Evolutionary conservation across 2,888 invertebrate species (phyloP), one percentile per base, ranked within the genome.

Genomic region (Sisyra nigra): DNA sequence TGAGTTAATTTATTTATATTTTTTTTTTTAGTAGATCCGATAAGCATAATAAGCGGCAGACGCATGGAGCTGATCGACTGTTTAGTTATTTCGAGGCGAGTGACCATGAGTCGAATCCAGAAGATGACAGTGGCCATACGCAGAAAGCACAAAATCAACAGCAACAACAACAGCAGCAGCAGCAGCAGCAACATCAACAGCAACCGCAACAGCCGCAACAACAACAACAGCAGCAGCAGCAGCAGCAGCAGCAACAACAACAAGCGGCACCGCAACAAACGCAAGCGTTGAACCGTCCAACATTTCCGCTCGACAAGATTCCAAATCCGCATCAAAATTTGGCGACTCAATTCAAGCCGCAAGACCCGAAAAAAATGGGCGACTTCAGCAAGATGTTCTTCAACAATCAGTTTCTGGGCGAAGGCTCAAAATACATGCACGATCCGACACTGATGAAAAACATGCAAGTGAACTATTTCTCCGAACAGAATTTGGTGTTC

Each of bases 81-180:
- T 80, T 80, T 65, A 79, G 73, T 55, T 81, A 75, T 68, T 70
- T 78, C 68, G 81, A 76, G 64, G 81, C 80, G 48, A 74, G 71
- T 51, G 80, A 80, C 65, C 43, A 43, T 31, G 77, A 77, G 52
- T 78, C 78, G 44, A 78, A 74, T 57, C 69, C 69, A 15, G 64
- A 65, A 55, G 67, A 68, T 55, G 64, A 65, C 46, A 55, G 55
- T 24, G 50, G 56, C 42, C 48, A 50, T 40, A 42, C 37, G 18
- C 39, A 40, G 33, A 35, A 41, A 17, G n/a, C 14, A 35, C 18
- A 19, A 39, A 13, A 39, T 13, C 19, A 39, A 8, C 39, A 9
- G 11, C 39, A 39, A 11, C 39, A 39, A 19, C 29, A 18, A 13
- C 39, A 39, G 24, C n/a, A 19, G n/a, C 18, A 18, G 10, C 18